Evolutionary conservation across 1,140 invertebrate species (phyloP).

Genomic region (Rhopalosiphum padi): DNA sequence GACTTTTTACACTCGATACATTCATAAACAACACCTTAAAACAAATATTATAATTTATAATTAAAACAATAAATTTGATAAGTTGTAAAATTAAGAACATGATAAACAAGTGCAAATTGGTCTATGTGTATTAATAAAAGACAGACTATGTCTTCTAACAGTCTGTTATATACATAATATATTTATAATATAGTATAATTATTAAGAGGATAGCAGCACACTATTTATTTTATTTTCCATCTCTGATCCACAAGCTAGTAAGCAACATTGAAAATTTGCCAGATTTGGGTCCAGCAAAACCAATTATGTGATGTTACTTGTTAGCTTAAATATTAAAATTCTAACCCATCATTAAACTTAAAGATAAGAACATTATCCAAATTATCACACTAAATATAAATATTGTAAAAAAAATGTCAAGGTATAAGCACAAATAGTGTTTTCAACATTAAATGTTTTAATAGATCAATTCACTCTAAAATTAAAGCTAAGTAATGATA

Average conservation of each 20-base stretch:
- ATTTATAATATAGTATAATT: too few species aligned
- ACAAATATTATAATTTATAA: not conserved
- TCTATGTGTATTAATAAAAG: not conserved
- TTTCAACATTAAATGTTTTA: not conserved
- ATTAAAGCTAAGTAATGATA: too few species aligned
- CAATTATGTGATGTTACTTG: not conserved
- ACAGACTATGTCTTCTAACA: not conserved
- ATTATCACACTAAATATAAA: too few species aligned
- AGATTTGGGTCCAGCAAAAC: not conserved
- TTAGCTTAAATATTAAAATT: not conserved
- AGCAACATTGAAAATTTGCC: not conserved
- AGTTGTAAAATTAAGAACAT: not conserved
- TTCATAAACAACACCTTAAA: constrained; percentile 48
- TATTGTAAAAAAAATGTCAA: too few species aligned
- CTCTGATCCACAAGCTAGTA: not conserved
- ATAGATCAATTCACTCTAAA: not conserved
- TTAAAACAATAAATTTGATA: not conserved
- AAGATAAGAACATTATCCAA: too few species aligned
- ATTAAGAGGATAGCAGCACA: not conserved
- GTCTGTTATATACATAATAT: not conserved
- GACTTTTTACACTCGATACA: constrained; percentile 26
- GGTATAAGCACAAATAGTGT: not conserved
- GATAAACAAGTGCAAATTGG: not conserved
- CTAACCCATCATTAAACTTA: not conserved
- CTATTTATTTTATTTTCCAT: not conserved